A percentile compares a stretch with the other conserved stretches of the same genome.
Conservation (phyloP, 2,113 vertebrate species). For the Terrapene triunguis region DNA sequence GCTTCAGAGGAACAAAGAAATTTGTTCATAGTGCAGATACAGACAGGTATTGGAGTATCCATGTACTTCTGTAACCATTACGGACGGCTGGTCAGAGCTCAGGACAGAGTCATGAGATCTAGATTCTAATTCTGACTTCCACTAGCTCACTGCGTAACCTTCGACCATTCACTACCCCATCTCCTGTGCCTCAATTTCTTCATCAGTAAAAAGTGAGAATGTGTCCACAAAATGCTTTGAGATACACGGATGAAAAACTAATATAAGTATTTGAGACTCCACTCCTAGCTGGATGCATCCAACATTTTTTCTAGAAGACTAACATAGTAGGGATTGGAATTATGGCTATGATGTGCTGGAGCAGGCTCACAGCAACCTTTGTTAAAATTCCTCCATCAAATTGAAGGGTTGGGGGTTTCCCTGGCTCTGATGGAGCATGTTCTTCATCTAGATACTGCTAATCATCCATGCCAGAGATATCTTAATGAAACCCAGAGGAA, state of each 20-base stretch:
- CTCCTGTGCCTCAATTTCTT: background rate
- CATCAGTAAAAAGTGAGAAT: background rate
- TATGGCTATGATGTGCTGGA: background rate
- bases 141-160: background rate
- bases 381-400: background rate
- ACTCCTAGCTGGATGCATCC: background rate
- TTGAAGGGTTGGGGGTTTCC: background rate
- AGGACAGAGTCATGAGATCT: too few species aligned
- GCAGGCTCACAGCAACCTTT: background rate
- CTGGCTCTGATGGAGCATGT: rapidly evolving
- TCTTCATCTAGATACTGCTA: background rate
- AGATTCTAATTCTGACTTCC: background rate
- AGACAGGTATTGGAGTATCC: background rate
- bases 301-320: background rate
- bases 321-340: background rate
- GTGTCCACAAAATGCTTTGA: background rate
- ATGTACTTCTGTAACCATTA: background rate
- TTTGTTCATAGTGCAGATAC: background rate
- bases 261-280: background rate
- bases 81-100: background rate
- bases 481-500: background rate
- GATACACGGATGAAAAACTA: background rate
- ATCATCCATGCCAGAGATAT: background rate
- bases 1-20: background rate
- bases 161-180: background rate